phyloP scores from a whole-genome alignment of 2,888 invertebrate species.

The Stenotaenia linearis region DNA sequence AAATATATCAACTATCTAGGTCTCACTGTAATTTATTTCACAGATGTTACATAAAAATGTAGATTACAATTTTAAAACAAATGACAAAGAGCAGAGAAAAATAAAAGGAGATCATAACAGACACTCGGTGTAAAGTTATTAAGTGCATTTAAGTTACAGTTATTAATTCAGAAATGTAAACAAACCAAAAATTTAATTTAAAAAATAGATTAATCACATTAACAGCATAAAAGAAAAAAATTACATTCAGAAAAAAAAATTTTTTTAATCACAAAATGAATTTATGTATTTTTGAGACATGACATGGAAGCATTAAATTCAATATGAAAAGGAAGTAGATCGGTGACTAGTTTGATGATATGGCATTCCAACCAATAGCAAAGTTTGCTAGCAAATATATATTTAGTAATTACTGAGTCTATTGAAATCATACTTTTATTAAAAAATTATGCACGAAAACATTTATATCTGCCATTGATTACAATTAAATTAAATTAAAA shows the following conservation, averaged over 20 bases:
- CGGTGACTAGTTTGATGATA: background rate
- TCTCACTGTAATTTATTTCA: conserved; percentile 1
- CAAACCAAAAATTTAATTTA: background rate
- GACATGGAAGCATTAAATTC: background rate
- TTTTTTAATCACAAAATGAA: background rate
- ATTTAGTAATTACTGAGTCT: background rate
- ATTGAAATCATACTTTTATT: background rate
- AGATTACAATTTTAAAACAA: background rate
- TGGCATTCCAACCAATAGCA: background rate
- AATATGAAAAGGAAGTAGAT: background rate
- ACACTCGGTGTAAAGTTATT: background rate
- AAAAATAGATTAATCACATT: background rate
- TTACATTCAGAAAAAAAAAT: background rate
- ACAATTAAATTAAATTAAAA: background rate
- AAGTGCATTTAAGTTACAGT: background rate
- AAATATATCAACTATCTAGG: too few species aligned
- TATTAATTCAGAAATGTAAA: background rate
- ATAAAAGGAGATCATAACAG: background rate
- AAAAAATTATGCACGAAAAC: background rate
- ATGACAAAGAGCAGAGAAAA: background rate
- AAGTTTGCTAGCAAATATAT: background rate
- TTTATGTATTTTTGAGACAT: background rate
- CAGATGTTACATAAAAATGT: background rate
- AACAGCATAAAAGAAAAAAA: background rate
- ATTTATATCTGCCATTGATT: background rate